These are phyloP conservation scores for Oreotrochilus melanogaster DNA, from an alignment of 2,113 vertebrate genomes.

Conservation along the genomic window DNA sequence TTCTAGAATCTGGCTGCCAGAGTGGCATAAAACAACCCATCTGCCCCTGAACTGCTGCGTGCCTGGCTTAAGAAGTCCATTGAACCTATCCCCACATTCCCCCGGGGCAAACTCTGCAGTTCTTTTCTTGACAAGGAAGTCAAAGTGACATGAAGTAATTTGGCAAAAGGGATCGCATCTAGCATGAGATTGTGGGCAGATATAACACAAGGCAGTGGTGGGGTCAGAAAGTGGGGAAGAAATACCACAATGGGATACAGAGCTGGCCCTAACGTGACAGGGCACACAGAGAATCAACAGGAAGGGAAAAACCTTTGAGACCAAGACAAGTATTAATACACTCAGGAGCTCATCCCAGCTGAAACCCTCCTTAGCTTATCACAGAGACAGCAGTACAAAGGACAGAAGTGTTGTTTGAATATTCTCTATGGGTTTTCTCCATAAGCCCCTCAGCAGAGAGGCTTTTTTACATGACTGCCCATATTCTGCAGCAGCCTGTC, in stretches of 20 bases:
- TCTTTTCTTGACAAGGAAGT: not conserved
- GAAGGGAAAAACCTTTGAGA: not conserved
- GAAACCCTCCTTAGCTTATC: not conserved
- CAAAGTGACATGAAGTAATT: rapidly evolving
- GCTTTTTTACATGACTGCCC: not conserved
- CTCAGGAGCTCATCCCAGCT: not conserved
- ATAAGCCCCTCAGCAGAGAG: not conserved
- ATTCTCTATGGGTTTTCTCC: not conserved
- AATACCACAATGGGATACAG: not conserved
- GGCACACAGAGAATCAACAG: not conserved
- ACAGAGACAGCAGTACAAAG: not conserved
- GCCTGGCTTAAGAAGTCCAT: rapidly evolving
- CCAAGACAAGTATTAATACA: not conserved
- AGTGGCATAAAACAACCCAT: not conserved
- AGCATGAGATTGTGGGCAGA: rapidly evolving
- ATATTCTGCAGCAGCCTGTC: not conserved
- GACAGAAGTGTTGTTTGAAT: not conserved
- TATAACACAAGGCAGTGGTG: not conserved
- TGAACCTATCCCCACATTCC: not conserved
- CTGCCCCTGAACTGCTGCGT: not conserved
- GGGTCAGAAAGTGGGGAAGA: rapidly evolving
- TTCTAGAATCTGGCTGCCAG: not conserved
- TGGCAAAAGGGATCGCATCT: not conserved
- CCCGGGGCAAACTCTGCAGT: not conserved
- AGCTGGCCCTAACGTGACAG: rapidly evolving